Percentiles rank a stretch among this genome's conserved stretches.
Evolutionary conservation across 2,888 invertebrate species (phyloP).

Genomic region (Cistogaster globosa): DNA sequence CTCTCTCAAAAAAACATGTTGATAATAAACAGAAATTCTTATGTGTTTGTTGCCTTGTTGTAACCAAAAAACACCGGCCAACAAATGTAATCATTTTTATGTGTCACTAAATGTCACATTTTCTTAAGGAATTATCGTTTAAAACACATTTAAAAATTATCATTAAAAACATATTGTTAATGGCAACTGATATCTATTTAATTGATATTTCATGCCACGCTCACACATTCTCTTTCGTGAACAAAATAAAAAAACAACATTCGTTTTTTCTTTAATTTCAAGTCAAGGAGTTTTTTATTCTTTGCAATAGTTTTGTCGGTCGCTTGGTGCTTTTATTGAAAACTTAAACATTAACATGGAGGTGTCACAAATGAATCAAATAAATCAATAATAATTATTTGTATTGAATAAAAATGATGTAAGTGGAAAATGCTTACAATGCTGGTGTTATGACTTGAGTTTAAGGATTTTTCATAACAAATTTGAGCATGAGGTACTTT

Average conservation of each 20-base stretch:
- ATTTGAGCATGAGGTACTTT: too few relatives aligned
- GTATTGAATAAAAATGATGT: too few relatives aligned
- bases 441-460: too few relatives aligned
- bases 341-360: too few relatives aligned
- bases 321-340: too few relatives aligned
- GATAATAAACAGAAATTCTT: background rate
- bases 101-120: constrained; percentile 67
- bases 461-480: too few relatives aligned
- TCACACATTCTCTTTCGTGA: background rate
- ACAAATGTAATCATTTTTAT: constrained; percentile 65
- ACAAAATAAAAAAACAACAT: background rate
- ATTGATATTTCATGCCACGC: constrained; percentile 57
- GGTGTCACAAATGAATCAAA: too few relatives aligned
- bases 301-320: too few relatives aligned
- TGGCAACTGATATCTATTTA: constrained; percentile 64
- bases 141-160: constrained; percentile 64
- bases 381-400: too few relatives aligned
- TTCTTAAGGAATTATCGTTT: constrained; percentile 65
- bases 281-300: too few relatives aligned
- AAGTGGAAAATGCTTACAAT: too few relatives aligned
- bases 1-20: background rate
- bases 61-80: background rate
- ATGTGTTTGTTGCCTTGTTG: background rate
- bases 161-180: constrained; percentile 65
- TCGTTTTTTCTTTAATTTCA: too few relatives aligned